These are phyloP conservation scores for Plumapathes pennacea DNA, from an alignment of 92 coral and sea anemone species.

Conservation along the genomic window DNA sequence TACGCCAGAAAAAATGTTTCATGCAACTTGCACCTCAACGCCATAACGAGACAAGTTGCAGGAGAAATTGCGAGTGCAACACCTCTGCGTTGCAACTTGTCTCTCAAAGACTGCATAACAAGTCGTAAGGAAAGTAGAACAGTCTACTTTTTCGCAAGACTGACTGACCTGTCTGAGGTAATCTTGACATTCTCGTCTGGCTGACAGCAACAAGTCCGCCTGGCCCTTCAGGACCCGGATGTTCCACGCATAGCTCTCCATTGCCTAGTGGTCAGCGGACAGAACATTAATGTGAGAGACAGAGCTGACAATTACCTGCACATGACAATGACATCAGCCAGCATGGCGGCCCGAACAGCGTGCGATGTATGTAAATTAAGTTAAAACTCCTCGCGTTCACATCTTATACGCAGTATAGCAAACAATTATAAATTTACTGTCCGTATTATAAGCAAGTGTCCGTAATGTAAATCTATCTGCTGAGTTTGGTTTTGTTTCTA, in stretches of 20 bases:
- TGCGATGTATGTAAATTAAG: too few species aligned
- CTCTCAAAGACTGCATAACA: not conserved
- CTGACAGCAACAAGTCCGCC: conserved; percentile 85
- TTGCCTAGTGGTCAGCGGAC: too few species aligned
- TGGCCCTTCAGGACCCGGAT: conserved; percentile 96
- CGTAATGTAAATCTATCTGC: too few species aligned
- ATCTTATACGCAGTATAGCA: too few species aligned
- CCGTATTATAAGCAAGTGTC: too few species aligned
- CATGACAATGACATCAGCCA: too few species aligned
- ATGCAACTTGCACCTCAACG: not conserved
- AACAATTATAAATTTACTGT: too few species aligned
- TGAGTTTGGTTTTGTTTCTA: too few species aligned
- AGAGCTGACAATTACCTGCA: too few species aligned
- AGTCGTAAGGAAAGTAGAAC: not conserved
- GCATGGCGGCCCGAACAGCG: too few species aligned
- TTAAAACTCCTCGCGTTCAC: not conserved
- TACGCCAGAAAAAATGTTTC: too few species aligned
- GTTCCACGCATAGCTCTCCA: conserved; percentile 95
- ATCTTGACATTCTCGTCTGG: conserved; percentile 85
- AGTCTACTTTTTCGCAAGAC: not conserved
- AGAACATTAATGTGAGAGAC: not conserved
- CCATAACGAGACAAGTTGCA: not conserved
- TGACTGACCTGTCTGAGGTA: conserved; percentile 86
- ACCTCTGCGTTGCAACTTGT: not conserved
- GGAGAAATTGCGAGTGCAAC: not conserved